phyloP scores from a whole-genome alignment of 2,888 invertebrate species.

The Pristionchus maxplancki region DNA sequence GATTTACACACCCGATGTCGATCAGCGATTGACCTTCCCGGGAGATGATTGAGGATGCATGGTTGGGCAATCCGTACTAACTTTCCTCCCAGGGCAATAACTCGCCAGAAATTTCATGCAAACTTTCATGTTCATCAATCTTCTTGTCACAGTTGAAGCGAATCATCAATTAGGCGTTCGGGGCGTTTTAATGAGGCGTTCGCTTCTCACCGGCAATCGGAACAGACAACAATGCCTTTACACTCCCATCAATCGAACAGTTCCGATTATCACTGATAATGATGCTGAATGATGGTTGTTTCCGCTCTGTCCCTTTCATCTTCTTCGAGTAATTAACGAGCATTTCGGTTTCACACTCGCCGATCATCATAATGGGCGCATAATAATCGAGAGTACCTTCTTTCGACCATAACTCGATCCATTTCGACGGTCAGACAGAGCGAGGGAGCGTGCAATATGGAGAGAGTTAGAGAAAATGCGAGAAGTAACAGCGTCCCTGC shows the following conservation, averaged over 20 bases:
- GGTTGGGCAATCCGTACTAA: no score
- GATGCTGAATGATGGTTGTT: neutral
- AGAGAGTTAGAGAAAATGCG: neutral
- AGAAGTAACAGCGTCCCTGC: neutral
- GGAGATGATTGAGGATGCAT: neutral
- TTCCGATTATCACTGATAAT: neutral
- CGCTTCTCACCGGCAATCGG: no score
- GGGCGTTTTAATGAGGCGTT: no score
- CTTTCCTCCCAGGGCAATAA: no score
- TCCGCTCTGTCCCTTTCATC: neutral
- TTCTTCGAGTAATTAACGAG: neutral
- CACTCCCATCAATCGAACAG: neutral
- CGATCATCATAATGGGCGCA: neutral
- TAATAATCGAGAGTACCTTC: neutral
- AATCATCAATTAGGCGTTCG: no score
- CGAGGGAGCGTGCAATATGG: neutral
- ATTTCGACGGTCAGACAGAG: neutral
- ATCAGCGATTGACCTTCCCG: neutral
- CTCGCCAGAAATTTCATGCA: no score
- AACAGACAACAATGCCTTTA: neutral
- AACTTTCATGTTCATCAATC: no score
- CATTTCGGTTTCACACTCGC: constrained; percentile 20
- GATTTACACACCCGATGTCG: constrained; percentile 9
- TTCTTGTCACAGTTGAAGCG: no score
- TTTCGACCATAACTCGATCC: no score